Conservation (phyloP, 1,140 invertebrate species). For the Megalonaias nervosa region DNA sequence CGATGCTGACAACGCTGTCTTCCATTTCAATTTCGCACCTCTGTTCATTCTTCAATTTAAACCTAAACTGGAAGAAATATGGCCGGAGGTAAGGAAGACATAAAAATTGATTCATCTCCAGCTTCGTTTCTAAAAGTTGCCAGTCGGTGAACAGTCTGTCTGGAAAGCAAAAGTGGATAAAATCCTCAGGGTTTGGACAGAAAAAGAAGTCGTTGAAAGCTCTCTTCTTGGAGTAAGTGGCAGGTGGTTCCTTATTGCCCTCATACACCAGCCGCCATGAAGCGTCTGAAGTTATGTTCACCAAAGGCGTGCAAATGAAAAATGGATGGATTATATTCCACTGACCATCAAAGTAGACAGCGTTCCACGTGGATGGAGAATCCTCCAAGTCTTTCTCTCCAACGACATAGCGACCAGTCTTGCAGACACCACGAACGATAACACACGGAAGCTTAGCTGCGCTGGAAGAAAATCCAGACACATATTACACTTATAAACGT, state of each 20-base stretch:
- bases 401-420: slow-evolving; percentile 96
- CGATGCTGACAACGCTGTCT: slow-evolving; percentile 22
- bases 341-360: slow-evolving; percentile 44
- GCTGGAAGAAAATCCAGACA: slow-evolving; percentile 73
- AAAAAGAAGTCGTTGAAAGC: slow-evolving; percentile 38
- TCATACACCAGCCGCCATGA: slow-evolving; percentile 14
- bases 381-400: slow-evolving; percentile 94
- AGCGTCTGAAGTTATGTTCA: slow-evolving; percentile 8
- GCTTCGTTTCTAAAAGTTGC: slow-evolving; percentile 21
- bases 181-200: slow-evolving; percentile 33
- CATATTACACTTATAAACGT: neutral
- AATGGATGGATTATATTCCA: slow-evolving; percentile 47
- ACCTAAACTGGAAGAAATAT: slow-evolving; percentile 22
- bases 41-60: slow-evolving; percentile 20
- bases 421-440: slow-evolving; percentile 97
- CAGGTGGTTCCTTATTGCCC: neutral
- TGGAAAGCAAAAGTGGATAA: slow-evolving; percentile 35
- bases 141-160: slow-evolving; percentile 17
- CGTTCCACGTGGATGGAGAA: slow-evolving; percentile 65
- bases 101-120: slow-evolving; percentile 7
- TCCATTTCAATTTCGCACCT: slow-evolving; percentile 16
- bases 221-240: neutral
- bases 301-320: slow-evolving; percentile 31
- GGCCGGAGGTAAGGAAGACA: slow-evolving; percentile 20
- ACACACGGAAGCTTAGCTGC: slow-evolving; percentile 98